Evolutionary conservation across 2,113 vertebrate genomes (phyloP).

Genomic region (Merops nubicus): DNA sequence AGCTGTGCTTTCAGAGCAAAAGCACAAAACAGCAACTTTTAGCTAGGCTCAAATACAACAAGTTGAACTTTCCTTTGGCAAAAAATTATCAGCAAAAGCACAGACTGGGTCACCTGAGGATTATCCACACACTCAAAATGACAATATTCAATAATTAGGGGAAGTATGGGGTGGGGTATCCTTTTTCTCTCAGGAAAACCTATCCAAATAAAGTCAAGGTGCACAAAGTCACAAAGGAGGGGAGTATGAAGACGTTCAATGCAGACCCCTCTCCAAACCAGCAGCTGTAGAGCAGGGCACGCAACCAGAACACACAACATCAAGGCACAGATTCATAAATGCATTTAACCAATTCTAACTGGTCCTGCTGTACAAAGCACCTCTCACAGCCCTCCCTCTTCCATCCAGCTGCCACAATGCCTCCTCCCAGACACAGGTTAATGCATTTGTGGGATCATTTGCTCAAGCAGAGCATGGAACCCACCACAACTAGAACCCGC

Average conservation of each 20-base stretch:
- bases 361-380: background rate
- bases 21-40: background rate
- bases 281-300: background rate
- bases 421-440: background rate
- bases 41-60: background rate
- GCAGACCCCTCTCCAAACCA: background rate
- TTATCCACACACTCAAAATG: background rate
- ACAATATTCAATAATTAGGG: background rate
- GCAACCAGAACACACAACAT: background rate
- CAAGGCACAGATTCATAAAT: background rate
- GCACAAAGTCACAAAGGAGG: background rate
- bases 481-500: background rate
- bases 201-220: background rate
- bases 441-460: fast-evolving
- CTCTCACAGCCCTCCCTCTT: background rate
- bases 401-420: background rate
- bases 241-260: background rate
- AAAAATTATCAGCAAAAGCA: background rate
- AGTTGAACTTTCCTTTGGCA: background rate
- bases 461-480: background rate
- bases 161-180: background rate
- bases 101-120: background rate
- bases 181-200: background rate
- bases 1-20: background rate
- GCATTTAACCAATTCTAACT: background rate